Percentiles rank a stretch among this genome's conserved stretches.
Evolutionary conservation across 2,113 vertebrate genomes (phyloP).

Genomic region (Nesoenas mayeri): DNA sequence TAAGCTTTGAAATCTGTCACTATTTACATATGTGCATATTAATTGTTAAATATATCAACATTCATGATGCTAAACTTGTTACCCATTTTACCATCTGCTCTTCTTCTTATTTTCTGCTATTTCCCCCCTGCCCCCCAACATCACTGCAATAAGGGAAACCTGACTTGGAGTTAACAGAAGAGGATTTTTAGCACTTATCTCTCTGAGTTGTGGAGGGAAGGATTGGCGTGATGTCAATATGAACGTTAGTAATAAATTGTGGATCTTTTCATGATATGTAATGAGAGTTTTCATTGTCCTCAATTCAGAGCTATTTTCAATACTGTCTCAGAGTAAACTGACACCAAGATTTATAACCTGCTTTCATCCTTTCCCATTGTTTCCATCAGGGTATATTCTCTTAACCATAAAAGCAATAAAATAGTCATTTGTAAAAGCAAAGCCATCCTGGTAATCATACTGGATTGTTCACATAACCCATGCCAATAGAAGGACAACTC

Average conservation of each 20-base stretch:
- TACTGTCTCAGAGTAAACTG: background rate
- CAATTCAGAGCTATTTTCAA: background rate
- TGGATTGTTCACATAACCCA: background rate
- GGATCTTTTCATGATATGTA: background rate
- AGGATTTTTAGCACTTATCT: background rate
- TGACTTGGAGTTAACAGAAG: background rate
- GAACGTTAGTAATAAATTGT: background rate
- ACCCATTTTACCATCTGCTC: background rate
- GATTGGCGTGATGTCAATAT: background rate
- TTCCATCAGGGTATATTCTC: background rate
- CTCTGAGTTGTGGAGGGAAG: background rate
- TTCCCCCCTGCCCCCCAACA: too few species aligned
- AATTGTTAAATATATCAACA: background rate
- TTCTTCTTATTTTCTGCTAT: background rate
- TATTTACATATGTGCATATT: background rate
- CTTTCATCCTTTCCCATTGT: background rate
- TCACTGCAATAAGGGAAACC: background rate
- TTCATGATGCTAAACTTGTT: background rate
- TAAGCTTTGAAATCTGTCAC: background rate
- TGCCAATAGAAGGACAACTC: background rate
- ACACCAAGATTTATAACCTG: background rate
- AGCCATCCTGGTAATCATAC: background rate
- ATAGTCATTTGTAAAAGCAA: background rate
- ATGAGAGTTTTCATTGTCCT: background rate
- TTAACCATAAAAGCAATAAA: background rate